phyloP scores from a whole-genome alignment of 2,797 vertebrate genomes.

The Epinephelus awoara region DNA sequence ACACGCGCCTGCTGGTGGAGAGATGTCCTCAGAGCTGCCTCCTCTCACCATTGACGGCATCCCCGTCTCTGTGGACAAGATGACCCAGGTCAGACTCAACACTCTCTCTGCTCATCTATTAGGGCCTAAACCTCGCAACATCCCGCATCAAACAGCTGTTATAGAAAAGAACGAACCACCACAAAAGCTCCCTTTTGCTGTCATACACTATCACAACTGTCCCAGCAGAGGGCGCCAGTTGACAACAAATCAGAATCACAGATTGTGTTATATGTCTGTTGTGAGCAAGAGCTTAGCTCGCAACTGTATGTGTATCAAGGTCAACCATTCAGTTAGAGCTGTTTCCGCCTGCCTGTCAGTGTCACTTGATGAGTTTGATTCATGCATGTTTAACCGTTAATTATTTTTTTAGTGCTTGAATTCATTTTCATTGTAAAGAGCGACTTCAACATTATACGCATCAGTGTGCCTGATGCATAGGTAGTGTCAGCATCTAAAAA shows the following conservation, averaged over 20 bases:
- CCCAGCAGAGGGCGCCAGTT: constrained; percentile 75
- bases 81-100: constrained; percentile 93
- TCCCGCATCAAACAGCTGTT: too few relatives aligned
- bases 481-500: constrained; percentile 1
- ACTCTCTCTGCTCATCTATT: not conserved
- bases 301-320: constrained; percentile 33
- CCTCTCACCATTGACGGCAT: constrained; percentile 98
- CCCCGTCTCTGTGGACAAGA: constrained; percentile 99
- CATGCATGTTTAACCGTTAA: not conserved
- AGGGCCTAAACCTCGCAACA: too few relatives aligned
- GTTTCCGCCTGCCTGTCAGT: not conserved
- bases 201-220: not conserved
- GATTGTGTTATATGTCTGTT: constrained; percentile 12
- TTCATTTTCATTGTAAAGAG: not conserved
- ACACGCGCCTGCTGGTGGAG: constrained; percentile 94
- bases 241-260: constrained; percentile 20
- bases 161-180: not conserved
- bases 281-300: constrained; percentile 21
- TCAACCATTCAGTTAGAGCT: constrained; percentile 33
- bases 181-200: not conserved
- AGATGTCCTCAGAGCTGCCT: constrained; percentile 95
- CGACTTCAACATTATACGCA: not conserved
- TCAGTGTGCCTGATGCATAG: not conserved
- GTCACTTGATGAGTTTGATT: constrained; percentile 6
- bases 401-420: not conserved